These are phyloP conservation scores for Galeopsomyia nigrocyanea DNA, from an alignment of 2,888 invertebrate species.

Conservation along the genomic window DNA sequence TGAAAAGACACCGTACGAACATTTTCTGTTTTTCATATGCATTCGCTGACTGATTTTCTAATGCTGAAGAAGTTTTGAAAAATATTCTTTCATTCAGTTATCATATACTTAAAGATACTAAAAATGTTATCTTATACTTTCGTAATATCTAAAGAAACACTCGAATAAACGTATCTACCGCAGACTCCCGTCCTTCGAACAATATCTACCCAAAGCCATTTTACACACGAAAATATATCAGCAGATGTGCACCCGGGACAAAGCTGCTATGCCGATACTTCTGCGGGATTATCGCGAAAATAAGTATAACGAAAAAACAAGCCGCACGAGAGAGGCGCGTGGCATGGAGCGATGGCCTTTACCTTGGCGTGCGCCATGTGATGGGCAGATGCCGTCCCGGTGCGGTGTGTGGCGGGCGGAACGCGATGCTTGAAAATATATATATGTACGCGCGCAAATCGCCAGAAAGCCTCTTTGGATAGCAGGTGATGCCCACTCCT, in stretches of 20 bases:
- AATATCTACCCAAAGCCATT: too few species aligned
- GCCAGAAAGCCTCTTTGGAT: neutral
- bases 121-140: too few species aligned
- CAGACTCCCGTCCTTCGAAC: too few species aligned
- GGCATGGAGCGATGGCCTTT: slow-evolving; percentile 3
- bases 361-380: slow-evolving; percentile 14
- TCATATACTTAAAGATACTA: too few species aligned
- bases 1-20: too few species aligned
- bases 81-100: too few species aligned
- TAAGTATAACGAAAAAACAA: slow-evolving; percentile 42
- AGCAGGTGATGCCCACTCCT: slow-evolving; percentile 13
- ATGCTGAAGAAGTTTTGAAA: too few species aligned
- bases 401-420: neutral
- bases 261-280: too few species aligned
- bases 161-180: neutral
- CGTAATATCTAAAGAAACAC: neutral
- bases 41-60: too few species aligned
- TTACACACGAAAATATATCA: too few species aligned
- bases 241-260: too few species aligned
- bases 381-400: slow-evolving; percentile 20
- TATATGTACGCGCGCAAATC: neutral
- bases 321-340: slow-evolving; percentile 16
- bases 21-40: too few species aligned
- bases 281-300: neutral
- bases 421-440: neutral